These are phyloP conservation scores for Drosophila paranaensis DNA, from an alignment of 2,888 invertebrate species.

Conservation along the genomic window DNA sequence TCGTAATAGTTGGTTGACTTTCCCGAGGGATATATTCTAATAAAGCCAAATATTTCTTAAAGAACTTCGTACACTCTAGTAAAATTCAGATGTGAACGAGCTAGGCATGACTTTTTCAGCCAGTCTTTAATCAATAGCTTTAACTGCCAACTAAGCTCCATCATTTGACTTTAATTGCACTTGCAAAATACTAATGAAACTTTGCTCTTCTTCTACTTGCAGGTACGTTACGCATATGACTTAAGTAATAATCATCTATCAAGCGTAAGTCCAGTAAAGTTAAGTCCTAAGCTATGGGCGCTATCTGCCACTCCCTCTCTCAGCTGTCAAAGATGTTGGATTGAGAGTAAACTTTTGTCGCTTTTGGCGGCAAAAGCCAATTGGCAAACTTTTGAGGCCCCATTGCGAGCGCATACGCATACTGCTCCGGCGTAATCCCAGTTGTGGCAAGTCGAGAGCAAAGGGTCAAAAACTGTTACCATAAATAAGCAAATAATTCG, in stretches of 20 bases:
- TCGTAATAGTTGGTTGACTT: too few relatives aligned
- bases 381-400: slow-evolving; percentile 53
- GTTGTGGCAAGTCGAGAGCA: slow-evolving; percentile 11
- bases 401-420: slow-evolving; percentile 23
- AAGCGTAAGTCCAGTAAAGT: slow-evolving; percentile 47
- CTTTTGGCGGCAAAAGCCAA: slow-evolving; percentile 51
- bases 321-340: slow-evolving; percentile 26
- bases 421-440: slow-evolving; percentile 5
- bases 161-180: not conserved
- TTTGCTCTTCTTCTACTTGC: slow-evolving; percentile 38
- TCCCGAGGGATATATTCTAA: too few relatives aligned
- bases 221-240: slow-evolving; percentile 53
- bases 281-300: slow-evolving; percentile 3
- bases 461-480: slow-evolving; percentile 62
- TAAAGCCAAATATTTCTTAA: too few relatives aligned
- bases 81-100: too few relatives aligned
- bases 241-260: slow-evolving; percentile 35
- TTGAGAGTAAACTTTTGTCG: slow-evolving; percentile 51
- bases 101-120: not conserved
- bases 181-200: not conserved
- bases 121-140: not conserved
- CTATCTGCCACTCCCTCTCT: not conserved
- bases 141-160: not conserved
- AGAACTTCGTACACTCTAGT: too few relatives aligned
- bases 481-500: slow-evolving; percentile 80